phyloP scores from a whole-genome alignment of 2,113 vertebrate species.

The Hemicordylus capensis region DNA sequence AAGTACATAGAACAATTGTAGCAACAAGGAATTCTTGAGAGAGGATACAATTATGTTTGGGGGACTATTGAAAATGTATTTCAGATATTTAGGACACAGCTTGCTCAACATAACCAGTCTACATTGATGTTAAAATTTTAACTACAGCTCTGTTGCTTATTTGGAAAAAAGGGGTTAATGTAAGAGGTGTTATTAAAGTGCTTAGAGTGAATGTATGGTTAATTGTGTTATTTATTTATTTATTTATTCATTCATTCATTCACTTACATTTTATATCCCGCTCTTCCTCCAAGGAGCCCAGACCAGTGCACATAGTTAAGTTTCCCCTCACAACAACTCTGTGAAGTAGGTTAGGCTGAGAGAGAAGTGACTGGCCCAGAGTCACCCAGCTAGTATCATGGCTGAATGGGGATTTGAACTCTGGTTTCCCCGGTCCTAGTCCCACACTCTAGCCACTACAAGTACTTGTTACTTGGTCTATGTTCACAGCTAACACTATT shows the following conservation, averaged over 20 bases:
- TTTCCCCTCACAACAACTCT: too few relatives aligned
- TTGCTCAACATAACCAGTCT: background rate
- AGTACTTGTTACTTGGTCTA: too few relatives aligned
- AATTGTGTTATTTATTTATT: background rate
- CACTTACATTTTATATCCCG: too few relatives aligned
- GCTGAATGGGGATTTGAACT: too few relatives aligned
- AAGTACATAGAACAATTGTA: background rate
- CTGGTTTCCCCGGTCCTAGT: too few relatives aligned
- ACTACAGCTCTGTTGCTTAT: background rate
- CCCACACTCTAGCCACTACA: too few relatives aligned
- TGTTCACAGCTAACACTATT: constrained; percentile 1
- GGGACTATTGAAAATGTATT: background rate
- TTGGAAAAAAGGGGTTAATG: background rate
- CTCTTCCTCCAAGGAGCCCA: too few relatives aligned
- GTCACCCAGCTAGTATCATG: too few relatives aligned
- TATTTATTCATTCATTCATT: too few relatives aligned
- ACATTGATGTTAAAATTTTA: background rate
- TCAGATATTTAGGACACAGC: background rate
- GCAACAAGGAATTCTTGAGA: background rate
- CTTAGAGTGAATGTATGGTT: background rate
- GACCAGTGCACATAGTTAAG: too few relatives aligned
- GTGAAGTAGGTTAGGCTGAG: too few relatives aligned
- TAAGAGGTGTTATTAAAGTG: background rate
- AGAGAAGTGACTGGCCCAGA: too few relatives aligned
- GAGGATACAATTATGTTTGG: background rate